Base-by-base conservation (phyloP, 2,888 invertebrate species). In the Euproctis similis region DNA sequence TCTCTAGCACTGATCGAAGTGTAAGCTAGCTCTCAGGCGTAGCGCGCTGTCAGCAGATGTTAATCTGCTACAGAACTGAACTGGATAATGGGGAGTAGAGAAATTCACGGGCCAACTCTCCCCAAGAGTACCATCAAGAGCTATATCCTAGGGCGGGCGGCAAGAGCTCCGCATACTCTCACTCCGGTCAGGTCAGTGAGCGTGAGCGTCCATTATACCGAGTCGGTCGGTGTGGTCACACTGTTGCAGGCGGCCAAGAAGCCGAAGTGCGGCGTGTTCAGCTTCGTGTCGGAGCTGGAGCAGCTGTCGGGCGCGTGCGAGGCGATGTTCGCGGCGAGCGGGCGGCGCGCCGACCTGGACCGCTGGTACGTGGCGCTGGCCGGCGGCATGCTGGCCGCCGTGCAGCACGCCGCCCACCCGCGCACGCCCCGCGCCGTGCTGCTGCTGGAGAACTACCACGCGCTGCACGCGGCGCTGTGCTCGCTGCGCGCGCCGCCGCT, bases 261-360 rank as follows among this genome's bases (percentile, higher is more conserved):
- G 22, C 85, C 92, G 18, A 95, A 95, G 78, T 95, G 96, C 75
- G 97, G 96, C 21, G 92, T 98, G 54, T 80, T 98, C 34, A 89
- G 93, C 1, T 97, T 96, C 76, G 91, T 97, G 16, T 90, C 90
- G 35, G 95, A 95, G 74, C 93, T 97, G 73, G 96, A 95, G 85
- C 89, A 92, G 48, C 94, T 98, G 82, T 92, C 95, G 8, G 87
- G 87, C 47, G 93, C 92, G 30, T 92, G 96, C 8, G 98, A 98
- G 74, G 88, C 87, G 34, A 93, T 97, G 40, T 95, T 98, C 69
- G 89, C 89, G 38, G 92, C 91, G 57, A 93, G 95, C 16, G 94
- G 94, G 43, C 86, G 97, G 28, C 89, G 95, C 52, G 91, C 93
- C 1, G 97, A 97, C 75, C 87, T 97, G 46, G 96, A 97, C 64